Evolutionary conservation across 2,888 invertebrate genomes (phyloP).

Genomic region (Drosophila affinis): DNA sequence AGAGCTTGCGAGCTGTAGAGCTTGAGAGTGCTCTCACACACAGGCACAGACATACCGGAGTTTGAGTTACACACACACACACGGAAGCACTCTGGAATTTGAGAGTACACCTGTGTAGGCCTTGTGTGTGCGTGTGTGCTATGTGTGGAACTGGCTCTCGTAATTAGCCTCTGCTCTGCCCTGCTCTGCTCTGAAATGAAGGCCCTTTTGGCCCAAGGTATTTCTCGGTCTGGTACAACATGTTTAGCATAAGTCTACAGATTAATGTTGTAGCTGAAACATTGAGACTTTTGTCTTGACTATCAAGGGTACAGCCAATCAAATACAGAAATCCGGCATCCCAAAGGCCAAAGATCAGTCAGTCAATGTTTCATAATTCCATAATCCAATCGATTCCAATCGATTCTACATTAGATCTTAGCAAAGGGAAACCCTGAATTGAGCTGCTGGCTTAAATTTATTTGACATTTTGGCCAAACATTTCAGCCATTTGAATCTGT

Average conservation of each 20-base stretch:
- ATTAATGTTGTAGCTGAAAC: slow-evolving; percentile 26
- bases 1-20: slow-evolving; percentile 6
- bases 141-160: slow-evolving; percentile 44
- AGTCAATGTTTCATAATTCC: no score
- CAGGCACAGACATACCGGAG: not conserved
- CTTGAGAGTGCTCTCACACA: slow-evolving; percentile 8
- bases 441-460: not conserved
- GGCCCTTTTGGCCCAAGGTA: slow-evolving; percentile 69
- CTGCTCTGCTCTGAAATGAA: slow-evolving; percentile 49
- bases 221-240: slow-evolving; percentile 30
- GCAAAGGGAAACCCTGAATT: no score
- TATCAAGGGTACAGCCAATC: slow-evolving; percentile 59
- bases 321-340: slow-evolving; percentile 11
- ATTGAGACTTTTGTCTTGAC: slow-evolving; percentile 33
- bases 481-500: slow-evolving; percentile 8
- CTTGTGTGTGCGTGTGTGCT: slow-evolving; percentile 15
- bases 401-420: no score
- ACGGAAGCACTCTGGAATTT: not conserved
- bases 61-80: not conserved
- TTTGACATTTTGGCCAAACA: slow-evolving; percentile 24
- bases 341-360: not conserved
- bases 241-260: slow-evolving; percentile 61
- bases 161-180: slow-evolving; percentile 63
- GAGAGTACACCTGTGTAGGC: no score
- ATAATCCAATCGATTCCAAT: no score